These are phyloP conservation scores for Doris montereyensis DNA, from an alignment of 2,888 invertebrate genomes.

Conservation along the genomic window DNA sequence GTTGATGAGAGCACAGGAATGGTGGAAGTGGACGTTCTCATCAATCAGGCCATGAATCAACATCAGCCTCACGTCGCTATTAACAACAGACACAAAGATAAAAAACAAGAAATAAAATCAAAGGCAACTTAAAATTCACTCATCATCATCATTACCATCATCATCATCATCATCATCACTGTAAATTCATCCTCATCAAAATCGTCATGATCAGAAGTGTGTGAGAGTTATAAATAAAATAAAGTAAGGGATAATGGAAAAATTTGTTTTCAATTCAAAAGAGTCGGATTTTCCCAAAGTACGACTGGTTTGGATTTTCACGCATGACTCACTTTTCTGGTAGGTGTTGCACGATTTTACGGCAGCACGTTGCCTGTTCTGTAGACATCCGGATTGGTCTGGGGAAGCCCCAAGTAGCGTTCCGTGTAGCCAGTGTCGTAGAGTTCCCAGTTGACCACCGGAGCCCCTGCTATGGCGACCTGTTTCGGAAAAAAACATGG, in stretches of 20 bases:
- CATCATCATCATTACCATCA: not conserved
- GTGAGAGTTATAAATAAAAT: too few species aligned
- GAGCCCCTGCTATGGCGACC: constrained; percentile 94
- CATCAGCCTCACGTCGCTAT: constrained; percentile 80
- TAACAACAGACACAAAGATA: not conserved
- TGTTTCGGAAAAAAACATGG: too few species aligned
- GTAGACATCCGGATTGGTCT: constrained; percentile 85
- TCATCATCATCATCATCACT: not conserved
- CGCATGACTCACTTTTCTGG: constrained; percentile 91
- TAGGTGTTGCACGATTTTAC: too few species aligned
- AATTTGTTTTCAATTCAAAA: too few species aligned
- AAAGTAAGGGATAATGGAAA: too few species aligned
- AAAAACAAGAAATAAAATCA: not conserved
- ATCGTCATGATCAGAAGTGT: too few species aligned
- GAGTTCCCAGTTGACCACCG: constrained; percentile 96
- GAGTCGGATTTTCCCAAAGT: too few species aligned
- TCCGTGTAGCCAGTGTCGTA: constrained; percentile 99
- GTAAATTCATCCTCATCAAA: too few species aligned
- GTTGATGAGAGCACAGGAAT: constrained; percentile 92
- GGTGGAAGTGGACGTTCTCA: constrained; percentile 98
- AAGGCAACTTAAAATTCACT: not conserved
- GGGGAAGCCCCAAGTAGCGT: constrained; percentile 93
- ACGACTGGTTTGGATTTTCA: too few species aligned
- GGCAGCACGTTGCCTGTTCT: constrained; percentile 85
- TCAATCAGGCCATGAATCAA: constrained; percentile 98